Conservation (phyloP, 2,113 vertebrate species). For the Melanostigma gelatinosum region DNA sequence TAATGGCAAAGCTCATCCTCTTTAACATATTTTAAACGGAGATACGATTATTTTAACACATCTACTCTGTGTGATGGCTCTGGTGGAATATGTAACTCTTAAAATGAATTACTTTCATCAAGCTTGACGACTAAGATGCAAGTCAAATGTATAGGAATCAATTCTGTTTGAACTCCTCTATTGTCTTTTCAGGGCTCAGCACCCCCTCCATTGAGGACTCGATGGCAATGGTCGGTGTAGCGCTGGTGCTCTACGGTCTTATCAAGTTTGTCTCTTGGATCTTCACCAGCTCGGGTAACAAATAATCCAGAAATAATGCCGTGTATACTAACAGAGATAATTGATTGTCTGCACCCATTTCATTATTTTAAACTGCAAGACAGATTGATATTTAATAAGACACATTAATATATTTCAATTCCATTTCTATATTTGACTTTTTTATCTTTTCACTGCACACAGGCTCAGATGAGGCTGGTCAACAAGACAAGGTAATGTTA, state of each 20-base stretch:
- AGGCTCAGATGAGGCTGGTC: slow-evolving; percentile 59
- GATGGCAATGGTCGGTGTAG: slow-evolving; percentile 85
- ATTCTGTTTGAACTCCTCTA: not conserved
- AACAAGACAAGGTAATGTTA: slow-evolving; percentile 70
- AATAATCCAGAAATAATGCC: not conserved
- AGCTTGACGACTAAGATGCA: not conserved
- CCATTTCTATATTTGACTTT: not conserved
- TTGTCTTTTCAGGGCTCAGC: slow-evolving; percentile 71
- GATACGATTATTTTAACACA: no score
- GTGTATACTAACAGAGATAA: not conserved
- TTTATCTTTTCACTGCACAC: not conserved
- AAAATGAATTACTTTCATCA: not conserved
- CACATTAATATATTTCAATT: not conserved
- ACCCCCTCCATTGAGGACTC: slow-evolving; percentile 83
- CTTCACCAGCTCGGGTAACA: slow-evolving; percentile 72
- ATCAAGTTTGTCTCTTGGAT: slow-evolving; percentile 82
- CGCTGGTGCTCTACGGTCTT: slow-evolving; percentile 81
- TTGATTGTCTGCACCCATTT: not conserved
- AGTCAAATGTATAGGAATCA: not conserved
- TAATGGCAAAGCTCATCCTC: no score
- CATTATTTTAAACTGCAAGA: accelerated
- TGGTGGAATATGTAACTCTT: not conserved
- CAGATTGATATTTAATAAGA: not conserved
- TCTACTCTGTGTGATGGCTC: no score
- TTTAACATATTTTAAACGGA: no score